Evolutionary conservation across 2,888 invertebrate genomes (phyloP), one percentile per base, ranked within the genome.

Genomic region (Monochamus alternatus): DNA sequence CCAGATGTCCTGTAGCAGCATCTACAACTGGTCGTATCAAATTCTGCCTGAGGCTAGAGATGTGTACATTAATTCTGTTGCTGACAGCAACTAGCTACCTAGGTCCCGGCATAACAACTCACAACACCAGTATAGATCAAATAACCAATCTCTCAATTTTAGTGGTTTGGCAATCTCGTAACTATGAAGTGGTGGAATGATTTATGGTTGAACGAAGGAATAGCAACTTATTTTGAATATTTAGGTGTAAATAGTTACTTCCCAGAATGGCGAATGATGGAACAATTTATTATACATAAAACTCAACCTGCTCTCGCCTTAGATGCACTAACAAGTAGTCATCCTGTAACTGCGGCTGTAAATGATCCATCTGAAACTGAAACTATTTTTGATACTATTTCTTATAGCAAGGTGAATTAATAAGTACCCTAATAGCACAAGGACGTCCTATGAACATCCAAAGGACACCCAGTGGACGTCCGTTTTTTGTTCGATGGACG

Each of bases 151-250:
- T 22, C 2, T 38, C 60, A 8, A 32, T 87, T 87, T 75, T 83
- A 91, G 90, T 96, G 96, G 96, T 95, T 96, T 87, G 96, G 96
- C 60, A 97, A 98, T 82, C 91, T 98, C 22, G 97, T 97, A 0
- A 97, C 98, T 0, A 97, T 98, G 90, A 94, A 95, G 83, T 97
- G 97, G 97, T 97, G 97, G 97, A 96, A 95, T 66, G 95, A 97
- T 81, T 91, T 95, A 67, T 98, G 98, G 97, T 90, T 98, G 78
- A 95, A 97, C 87, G 97, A 97, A 87, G 97, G 95, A 0, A 94
- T 96, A 77, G 96, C 96, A 0, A 94, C 94, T 67, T 95, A 95
- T 83, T 91, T 97, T 80, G 95, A 96, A 80, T 95, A 96, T 88
- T 91, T 94, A 75, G 94, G 93, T 0, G 92, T 93, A 2, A 91